Base-by-base conservation (phyloP, 2,113 vertebrate genomes). In the Prionailurus viverrinus region DNA sequence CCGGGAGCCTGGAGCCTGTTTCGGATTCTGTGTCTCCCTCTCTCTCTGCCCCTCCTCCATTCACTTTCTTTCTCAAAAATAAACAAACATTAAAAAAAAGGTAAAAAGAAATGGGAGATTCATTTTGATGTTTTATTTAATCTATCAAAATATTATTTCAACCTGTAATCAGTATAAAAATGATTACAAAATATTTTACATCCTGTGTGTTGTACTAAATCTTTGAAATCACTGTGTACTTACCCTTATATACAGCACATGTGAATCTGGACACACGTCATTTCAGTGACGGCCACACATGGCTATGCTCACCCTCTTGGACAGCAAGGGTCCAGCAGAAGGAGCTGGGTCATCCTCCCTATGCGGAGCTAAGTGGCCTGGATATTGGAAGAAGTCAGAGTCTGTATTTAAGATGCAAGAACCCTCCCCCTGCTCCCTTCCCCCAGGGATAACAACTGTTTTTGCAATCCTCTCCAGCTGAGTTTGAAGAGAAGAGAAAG, bases 111-210 rank as follows among this genome's bases (percentile, higher is more conserved):
- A 66, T 7, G 55, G 79, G n/a, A 82, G 25, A 74, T 18, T 76
- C 36, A 79, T 65, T 78, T 74, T 69, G 61, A 86, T 61, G 55
- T 79, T 83, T 93, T 78, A 89, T 84, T 93, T 61, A 93, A 78
- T 19, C 19, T 27, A 53, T 61, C 16, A 94, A 81, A 61, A 83
- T 84, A 68, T 45, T 83, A 89, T 86, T 89, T 91, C 65, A 85
- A 80, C 10, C 33, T 39, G 16, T 79, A 39, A 89, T 73, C 82
- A 92, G 14, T 27, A 68, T 29, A 63, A 89, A 89, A 86, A 61
- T 45, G 15, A 61, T 76, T 33, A 51, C 45, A 15, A 51, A 33
- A 33, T 69, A 76, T 71, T 78, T 91, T 55, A 83, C 27, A 78
- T 33, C 45, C 15, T 73, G n/a, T 61, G 14, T 68, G 41, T 71